Evolutionary conservation across 2,113 vertebrate species (phyloP).

Genomic region (Plotosus lineatus): DNA sequence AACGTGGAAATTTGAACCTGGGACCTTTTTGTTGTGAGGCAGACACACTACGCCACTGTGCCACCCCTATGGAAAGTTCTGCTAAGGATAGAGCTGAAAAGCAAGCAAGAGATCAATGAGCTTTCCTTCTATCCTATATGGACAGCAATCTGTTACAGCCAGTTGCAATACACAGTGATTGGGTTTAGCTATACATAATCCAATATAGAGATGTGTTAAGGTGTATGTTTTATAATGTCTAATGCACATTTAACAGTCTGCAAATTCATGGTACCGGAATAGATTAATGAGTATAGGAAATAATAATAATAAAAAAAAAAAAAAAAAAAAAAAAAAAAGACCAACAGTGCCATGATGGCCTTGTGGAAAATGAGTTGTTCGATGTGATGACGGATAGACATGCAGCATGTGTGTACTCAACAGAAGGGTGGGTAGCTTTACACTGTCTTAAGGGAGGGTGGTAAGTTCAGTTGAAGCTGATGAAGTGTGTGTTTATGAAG

Average conservation of each 20-base stretch:
- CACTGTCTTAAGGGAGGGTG: conserved; percentile 26
- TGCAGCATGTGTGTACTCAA: conserved; percentile 25
- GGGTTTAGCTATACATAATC: neutral
- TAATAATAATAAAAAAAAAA: neutral
- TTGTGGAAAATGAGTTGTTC: conserved; percentile 19
- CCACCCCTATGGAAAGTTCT: conserved; percentile 5
- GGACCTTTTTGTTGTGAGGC: too few relatives aligned
- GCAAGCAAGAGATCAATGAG: conserved; percentile 25
- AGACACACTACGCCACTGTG: too few relatives aligned
- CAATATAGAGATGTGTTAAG: conserved; percentile 15
- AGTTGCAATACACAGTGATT: neutral
- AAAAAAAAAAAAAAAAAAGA: neutral
- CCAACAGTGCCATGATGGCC: neutral
- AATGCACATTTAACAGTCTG: conserved; percentile 2
- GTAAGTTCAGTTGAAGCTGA: conserved; percentile 18
- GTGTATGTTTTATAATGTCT: conserved; percentile 11
- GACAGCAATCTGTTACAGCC: neutral
- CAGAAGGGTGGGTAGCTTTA: conserved; percentile 21
- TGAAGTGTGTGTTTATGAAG: conserved; percentile 34
- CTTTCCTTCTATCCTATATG: conserved; percentile 14
- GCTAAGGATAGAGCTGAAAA: neutral
- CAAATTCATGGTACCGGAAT: conserved; percentile 3
- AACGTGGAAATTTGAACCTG: too few relatives aligned
- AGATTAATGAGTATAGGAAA: neutral
- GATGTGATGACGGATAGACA: conserved; percentile 35